Percentiles rank a stretch among this genome's conserved stretches.
These are phyloP conservation scores for Melanerpes formicivorus DNA, from an alignment of 2,113 vertebrate genomes.

Conservation along the genomic window DNA sequence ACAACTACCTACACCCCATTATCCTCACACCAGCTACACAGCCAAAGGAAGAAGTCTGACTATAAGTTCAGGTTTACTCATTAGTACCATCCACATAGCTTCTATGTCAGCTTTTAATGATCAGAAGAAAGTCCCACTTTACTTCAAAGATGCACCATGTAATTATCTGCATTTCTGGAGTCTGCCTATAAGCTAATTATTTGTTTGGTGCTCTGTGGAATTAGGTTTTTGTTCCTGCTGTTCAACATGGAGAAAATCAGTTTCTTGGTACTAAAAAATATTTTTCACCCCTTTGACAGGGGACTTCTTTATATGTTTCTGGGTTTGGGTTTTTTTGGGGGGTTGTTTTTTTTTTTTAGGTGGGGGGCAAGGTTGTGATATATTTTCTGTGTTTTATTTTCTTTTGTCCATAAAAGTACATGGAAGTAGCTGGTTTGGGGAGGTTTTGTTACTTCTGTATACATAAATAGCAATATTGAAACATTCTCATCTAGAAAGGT, in stretches of 20 bases:
- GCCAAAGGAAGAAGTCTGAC: background rate
- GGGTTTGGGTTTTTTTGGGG: no score
- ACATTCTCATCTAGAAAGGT: background rate
- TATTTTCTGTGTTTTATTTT: no score
- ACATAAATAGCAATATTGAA: background rate
- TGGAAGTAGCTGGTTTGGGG: accelerated
- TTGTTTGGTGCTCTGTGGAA: slow-evolving; percentile 45
- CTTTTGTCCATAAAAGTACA: background rate
- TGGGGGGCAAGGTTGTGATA: no score
- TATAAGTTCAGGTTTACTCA: slow-evolving; percentile 43
- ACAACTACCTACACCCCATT: background rate
- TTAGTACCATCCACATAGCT: background rate
- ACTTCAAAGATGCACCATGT: slow-evolving; percentile 41
- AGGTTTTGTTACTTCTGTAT: background rate
- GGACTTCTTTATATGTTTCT: background rate
- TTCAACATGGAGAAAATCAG: background rate
- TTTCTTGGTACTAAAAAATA: background rate
- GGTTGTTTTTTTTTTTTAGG: no score
- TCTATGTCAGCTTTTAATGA: slow-evolving; percentile 16
- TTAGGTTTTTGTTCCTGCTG: slow-evolving; percentile 27
- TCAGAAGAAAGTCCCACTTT: background rate
- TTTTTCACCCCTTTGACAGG: background rate
- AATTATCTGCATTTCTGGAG: slow-evolving; percentile 35
- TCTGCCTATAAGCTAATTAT: slow-evolving; percentile 48
- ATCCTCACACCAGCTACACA: background rate